Evolutionary conservation across 2,888 invertebrate genomes (phyloP).

Genomic region (Sphinx pinastri): DNA sequence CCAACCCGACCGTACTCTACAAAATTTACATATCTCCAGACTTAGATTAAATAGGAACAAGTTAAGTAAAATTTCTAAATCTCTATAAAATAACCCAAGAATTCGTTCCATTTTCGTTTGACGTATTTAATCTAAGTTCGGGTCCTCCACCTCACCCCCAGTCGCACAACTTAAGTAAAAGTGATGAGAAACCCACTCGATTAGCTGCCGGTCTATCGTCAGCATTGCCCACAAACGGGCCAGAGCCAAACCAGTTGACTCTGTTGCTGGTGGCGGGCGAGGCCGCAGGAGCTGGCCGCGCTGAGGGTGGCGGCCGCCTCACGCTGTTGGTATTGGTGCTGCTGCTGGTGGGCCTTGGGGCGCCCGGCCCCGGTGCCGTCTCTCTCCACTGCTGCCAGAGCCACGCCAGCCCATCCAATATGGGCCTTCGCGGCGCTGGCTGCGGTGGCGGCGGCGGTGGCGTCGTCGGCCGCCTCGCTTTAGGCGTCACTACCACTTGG

Average conservation of each 20-base stretch:
- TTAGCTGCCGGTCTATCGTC: slow-evolving; percentile 68
- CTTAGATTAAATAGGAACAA: slow-evolving; percentile 75
- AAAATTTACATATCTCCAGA: slow-evolving; percentile 57
- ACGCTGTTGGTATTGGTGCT: slow-evolving; percentile 1
- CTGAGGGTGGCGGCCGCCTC: slow-evolving; percentile 56
- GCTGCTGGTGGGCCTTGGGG: slow-evolving; percentile 50
- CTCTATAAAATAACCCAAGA: slow-evolving; percentile 34
- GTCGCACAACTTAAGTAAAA: slow-evolving; percentile 75
- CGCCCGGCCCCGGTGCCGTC: slow-evolving; percentile 69
- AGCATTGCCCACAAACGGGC: slow-evolving; percentile 79
- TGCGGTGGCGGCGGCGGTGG: slow-evolving; percentile 66
- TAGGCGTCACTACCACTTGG: slow-evolving; percentile 84
- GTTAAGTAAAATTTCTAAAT: slow-evolving; percentile 40
- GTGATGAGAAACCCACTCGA: slow-evolving; percentile 80
- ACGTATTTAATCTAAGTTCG: slow-evolving; percentile 72
- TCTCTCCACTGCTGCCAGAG: slow-evolving; percentile 85
- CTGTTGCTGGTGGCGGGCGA: slow-evolving; percentile 64
- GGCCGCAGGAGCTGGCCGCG: slow-evolving; percentile 51
- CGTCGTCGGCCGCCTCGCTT: slow-evolving; percentile 72
- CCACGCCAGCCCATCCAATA: slow-evolving; percentile 83
- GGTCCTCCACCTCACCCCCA: slow-evolving; percentile 76
- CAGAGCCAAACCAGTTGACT: slow-evolving; percentile 78
- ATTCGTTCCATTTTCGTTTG: slow-evolving; percentile 41
- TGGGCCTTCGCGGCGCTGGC: slow-evolving; percentile 76
- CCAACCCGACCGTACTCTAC: slow-evolving; percentile 48